Evolutionary conservation across 2,113 vertebrate genomes (phyloP), one percentile per base, ranked within the genome.

Genomic region (Indicator indicator): DNA sequence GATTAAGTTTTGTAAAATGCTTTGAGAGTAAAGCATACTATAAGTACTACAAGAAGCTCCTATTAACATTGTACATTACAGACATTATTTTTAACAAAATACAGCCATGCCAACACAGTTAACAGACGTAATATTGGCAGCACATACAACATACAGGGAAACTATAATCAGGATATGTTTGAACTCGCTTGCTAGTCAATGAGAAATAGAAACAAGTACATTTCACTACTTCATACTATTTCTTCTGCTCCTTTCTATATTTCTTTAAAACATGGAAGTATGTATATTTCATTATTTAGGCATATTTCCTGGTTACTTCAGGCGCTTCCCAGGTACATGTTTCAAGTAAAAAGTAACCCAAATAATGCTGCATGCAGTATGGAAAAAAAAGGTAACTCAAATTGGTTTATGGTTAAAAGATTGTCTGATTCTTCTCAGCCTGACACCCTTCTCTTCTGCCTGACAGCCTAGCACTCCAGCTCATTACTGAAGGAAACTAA

Each of bases 191-290:
- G 55, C 83, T 92, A 83, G 40, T 68, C 58, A 83, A 65, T 93
- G 77, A 90, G 91, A 94, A 96, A 96, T 94, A 96, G 88, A 77
- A 86, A 93, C 74, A 96, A 93, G 71, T 68, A 93, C 91, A 94
- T 90, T 92, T 84, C 86, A 93, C 93, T 95, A 96, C 93, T 94
- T 73, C 42, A 55, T 40, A 91, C 74, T 95, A 92, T 95, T 95
- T 94, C 60, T 84, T 30, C 78, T 86, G 38, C 28, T 88, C 69
- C 54, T 74, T 65, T 67, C 83, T 48, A 4, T 30, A 26, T 28
- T 64, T 68, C 62, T 81, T 44, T 44, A 1, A 9, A 20, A 18
- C 60, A 86, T 2, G 6, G 84, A 83, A 60, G 24, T 48, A 62
- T 59, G 30, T 44, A 14, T 13, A 80, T 73, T 78, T 86, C 64